Conservation (phyloP, 2,113 vertebrate genomes). For the Tinamus guttatus region DNA sequence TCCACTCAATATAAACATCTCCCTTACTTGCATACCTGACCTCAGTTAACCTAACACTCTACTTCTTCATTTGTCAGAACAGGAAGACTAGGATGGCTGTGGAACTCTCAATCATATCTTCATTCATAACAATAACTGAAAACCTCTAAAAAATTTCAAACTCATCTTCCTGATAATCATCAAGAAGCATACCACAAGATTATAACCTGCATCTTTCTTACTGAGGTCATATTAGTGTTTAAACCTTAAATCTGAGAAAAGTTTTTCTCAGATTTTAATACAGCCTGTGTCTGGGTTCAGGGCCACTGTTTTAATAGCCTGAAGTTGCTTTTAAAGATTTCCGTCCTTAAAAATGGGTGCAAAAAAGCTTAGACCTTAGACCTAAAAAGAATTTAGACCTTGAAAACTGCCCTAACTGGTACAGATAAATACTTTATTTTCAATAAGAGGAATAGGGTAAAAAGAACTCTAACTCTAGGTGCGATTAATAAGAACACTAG, state of each 20-base stretch:
- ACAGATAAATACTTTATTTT: background rate
- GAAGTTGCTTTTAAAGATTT: background rate
- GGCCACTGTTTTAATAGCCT: background rate
- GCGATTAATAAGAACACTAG: background rate
- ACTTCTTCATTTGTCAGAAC: background rate
- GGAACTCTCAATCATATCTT: background rate
- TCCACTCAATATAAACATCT: background rate
- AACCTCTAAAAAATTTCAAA: rapidly evolving
- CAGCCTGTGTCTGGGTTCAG: background rate
- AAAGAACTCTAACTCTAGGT: background rate
- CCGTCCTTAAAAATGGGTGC: background rate
- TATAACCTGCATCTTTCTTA: background rate
- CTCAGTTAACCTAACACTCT: background rate
- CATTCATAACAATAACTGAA: background rate
- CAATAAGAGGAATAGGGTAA: background rate
- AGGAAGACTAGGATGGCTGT: background rate
- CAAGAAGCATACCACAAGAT: background rate
- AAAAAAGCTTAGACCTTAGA: too few relatives aligned
- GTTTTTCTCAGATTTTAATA: background rate
- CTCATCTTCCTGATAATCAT: rapidly evolving
- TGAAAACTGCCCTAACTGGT: background rate
- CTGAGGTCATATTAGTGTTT: background rate
- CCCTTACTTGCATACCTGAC: background rate
- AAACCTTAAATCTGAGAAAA: background rate
- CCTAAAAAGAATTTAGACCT: too few relatives aligned